phyloP scores from a whole-genome alignment of 1,140 invertebrate species.

The Listronotus bonariensis region DNA sequence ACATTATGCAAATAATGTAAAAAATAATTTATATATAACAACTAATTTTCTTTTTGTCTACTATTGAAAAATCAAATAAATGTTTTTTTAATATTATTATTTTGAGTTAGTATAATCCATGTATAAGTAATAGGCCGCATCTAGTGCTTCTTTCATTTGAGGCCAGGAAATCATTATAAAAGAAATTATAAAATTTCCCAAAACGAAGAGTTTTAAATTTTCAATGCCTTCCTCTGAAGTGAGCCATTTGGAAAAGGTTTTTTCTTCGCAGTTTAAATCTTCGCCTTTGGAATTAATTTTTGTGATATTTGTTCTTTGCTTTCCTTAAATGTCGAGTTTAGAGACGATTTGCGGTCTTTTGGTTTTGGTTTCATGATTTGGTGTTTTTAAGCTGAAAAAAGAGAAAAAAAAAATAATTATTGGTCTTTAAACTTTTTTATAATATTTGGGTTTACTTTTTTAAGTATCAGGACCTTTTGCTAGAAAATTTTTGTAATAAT shows the following conservation, averaged over 20 bases:
- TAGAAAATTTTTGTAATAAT: too few species aligned
- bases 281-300: not conserved
- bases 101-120: conserved; percentile 42
- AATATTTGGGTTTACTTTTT: too few species aligned
- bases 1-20: conserved; percentile 47
- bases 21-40: too few species aligned
- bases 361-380: conserved; percentile 18
- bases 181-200: conserved; percentile 62
- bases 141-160: conserved; percentile 56
- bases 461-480: too few species aligned
- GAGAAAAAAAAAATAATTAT: too few species aligned
- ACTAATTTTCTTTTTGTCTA: not conserved
- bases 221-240: conserved; percentile 61
- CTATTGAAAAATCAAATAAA: too few species aligned
- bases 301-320: not conserved
- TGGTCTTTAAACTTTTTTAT: too few species aligned
- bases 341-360: not conserved
- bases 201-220: conserved; percentile 64
- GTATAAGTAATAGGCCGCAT: conserved; percentile 56
- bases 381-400: too few species aligned
- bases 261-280: conserved; percentile 46
- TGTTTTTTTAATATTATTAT: not conserved
- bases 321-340: too few species aligned
- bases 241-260: conserved; percentile 62
- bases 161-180: conserved; percentile 64